These are phyloP conservation scores for Pterocles orientalis DNA, from an alignment of 2,113 vertebrate genomes.

Conservation along the genomic window DNA sequence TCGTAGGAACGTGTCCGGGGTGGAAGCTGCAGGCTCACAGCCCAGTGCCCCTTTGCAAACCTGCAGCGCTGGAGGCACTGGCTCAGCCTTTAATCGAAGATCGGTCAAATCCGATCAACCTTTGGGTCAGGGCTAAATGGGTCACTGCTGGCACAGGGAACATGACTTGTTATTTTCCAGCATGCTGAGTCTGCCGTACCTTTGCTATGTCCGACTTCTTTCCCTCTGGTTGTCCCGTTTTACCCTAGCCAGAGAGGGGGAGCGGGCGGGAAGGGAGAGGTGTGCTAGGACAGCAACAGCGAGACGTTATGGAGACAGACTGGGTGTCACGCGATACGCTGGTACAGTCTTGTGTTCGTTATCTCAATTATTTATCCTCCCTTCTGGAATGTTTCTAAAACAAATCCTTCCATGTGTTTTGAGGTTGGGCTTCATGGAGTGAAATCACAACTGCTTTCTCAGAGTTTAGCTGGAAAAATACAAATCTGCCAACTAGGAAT, in stretches of 20 bases:
- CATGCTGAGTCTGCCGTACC: accelerated
- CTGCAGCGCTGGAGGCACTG: not conserved
- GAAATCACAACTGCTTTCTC: slow-evolving; percentile 41
- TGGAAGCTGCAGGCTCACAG: not conserved
- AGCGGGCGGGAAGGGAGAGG: not conserved
- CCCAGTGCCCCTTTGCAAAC: not conserved
- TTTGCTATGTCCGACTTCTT: not conserved
- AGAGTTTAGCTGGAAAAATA: slow-evolving; percentile 38
- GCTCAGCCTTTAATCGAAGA: not conserved
- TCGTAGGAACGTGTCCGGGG: accelerated
- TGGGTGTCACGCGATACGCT: not conserved
- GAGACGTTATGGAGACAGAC: not conserved
- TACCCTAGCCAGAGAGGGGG: not conserved
- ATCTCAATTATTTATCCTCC: slow-evolving; percentile 57
- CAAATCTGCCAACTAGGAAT: slow-evolving; percentile 47
- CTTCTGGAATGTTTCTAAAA: slow-evolving; percentile 54
- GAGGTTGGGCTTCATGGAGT: slow-evolving; percentile 31
- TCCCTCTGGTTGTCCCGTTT: not conserved
- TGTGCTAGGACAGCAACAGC: not conserved
- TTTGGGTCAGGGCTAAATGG: not conserved
- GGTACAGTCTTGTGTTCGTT: not conserved
- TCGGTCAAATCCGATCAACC: accelerated
- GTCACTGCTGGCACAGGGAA: not conserved
- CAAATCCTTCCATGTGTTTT: slow-evolving; percentile 65
- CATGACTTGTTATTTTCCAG: not conserved